A percentile compares a stretch with the other conserved stretches of the same genome.
Conservation (phyloP, 2,888 invertebrate genomes). For the Meiosimyza platycephala region DNA sequence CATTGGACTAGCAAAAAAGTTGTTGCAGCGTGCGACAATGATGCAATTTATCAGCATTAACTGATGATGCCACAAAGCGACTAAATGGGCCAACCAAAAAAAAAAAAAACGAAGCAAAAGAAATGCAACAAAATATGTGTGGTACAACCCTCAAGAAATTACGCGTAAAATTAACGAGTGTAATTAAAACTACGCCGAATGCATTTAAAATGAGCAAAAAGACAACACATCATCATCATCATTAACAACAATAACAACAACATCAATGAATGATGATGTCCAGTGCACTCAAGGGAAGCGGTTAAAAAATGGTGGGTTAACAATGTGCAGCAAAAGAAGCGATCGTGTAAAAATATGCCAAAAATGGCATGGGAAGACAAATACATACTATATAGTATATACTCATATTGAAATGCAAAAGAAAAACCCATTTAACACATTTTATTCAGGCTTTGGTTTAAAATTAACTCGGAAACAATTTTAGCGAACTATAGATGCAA, state of each 20-base stretch:
- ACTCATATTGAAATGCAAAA: no score
- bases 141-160: conserved; percentile 14
- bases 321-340: conserved; percentile 12
- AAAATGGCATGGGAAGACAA: conserved; percentile 3
- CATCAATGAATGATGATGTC: neutral
- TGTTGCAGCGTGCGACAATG: no score
- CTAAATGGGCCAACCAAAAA: no score
- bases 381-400: no score
- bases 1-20: no score
- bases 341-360: conserved; percentile 15
- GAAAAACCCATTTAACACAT: no score
- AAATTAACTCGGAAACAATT: no score
- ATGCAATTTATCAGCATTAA: no score
- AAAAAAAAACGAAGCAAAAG: no score
- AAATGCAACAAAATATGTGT: neutral
- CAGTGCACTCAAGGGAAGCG: neutral
- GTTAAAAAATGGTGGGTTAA: neutral
- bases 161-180: conserved; percentile 37
- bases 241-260: conserved; percentile 4
- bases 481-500: no score
- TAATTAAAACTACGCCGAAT: conserved; percentile 53
- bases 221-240: neutral
- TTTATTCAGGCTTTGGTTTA: no score
- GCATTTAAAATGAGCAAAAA: conserved; percentile 44
- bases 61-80: no score